Evolutionary conservation across 2,888 invertebrate genomes (phyloP).

Genomic region (Aphidius colemani): DNA sequence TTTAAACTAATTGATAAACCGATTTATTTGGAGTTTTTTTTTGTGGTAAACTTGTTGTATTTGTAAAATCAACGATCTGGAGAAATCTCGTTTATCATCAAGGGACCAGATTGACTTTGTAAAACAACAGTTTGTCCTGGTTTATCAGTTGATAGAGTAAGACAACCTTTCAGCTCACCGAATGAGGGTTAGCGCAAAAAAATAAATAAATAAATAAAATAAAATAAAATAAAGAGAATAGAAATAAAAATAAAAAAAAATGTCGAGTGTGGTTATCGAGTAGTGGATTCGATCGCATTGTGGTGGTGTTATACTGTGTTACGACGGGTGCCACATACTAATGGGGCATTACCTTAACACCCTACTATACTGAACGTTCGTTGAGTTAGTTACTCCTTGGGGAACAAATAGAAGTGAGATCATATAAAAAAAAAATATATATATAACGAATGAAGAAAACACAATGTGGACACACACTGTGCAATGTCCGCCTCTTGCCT

Average conservation of each 20-base stretch:
- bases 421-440: too few relatives aligned
- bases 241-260: constrained; percentile 14
- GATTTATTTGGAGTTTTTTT: too few relatives aligned
- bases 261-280: constrained; percentile 34
- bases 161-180: neutral
- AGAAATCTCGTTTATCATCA: too few relatives aligned
- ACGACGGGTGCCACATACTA: constrained; percentile 57
- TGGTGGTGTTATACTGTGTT: constrained; percentile 45
- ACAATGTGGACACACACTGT: constrained; percentile 11
- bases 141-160: constrained; percentile 23
- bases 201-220: too few relatives aligned
- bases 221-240: constrained; percentile 1
- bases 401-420: constrained; percentile 33
- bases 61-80: too few relatives aligned
- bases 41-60: too few relatives aligned
- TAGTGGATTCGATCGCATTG: constrained; percentile 36
- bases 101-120: constrained; percentile 33
- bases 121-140: constrained; percentile 8
- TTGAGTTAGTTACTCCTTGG: constrained; percentile 59
- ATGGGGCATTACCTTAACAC: constrained; percentile 59
- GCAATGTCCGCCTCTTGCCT: constrained; percentile 19
- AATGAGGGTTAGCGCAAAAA: too few relatives aligned
- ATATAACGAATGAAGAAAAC: constrained; percentile 8
- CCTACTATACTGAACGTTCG: constrained; percentile 52
- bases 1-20: too few relatives aligned